Conservation (phyloP, 1,140 invertebrate genomes). For the Paraescarpia echinospica region DNA sequence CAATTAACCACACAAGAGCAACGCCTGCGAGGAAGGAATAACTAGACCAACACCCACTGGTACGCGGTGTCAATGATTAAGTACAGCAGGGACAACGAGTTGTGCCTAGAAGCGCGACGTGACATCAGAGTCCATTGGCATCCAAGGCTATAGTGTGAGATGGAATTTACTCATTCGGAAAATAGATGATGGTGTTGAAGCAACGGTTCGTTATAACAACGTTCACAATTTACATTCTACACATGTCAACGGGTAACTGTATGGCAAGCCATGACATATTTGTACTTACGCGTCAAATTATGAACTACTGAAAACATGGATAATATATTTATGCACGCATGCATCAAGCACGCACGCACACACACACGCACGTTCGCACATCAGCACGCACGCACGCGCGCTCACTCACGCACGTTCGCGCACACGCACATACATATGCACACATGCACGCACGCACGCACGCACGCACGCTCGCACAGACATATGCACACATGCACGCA, state of each 20-base stretch:
- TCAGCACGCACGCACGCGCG: background rate
- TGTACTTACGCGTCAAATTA: background rate
- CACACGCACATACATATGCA: background rate
- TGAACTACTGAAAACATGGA: background rate
- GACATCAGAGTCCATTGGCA: background rate
- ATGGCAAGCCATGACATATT: background rate
- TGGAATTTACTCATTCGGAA: background rate
- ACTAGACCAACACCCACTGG: too few species aligned
- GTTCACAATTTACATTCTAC: background rate
- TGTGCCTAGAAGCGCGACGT: background rate
- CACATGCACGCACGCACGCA: background rate
- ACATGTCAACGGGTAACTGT: background rate
- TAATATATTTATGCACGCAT: background rate
- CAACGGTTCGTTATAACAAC: background rate
- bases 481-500: background rate
- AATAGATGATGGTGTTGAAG: background rate
- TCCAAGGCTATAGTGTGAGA: background rate
- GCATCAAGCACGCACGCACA: background rate
- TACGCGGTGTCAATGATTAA: too few species aligned
- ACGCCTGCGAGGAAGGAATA: background rate
- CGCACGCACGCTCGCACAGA: background rate
- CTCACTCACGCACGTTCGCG: background rate
- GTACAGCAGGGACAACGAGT: background rate
- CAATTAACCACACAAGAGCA: background rate
- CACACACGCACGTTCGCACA: background rate